These are phyloP conservation scores for Xylota segnis DNA, from an alignment of 2,888 invertebrate genomes.

Conservation along the genomic window DNA sequence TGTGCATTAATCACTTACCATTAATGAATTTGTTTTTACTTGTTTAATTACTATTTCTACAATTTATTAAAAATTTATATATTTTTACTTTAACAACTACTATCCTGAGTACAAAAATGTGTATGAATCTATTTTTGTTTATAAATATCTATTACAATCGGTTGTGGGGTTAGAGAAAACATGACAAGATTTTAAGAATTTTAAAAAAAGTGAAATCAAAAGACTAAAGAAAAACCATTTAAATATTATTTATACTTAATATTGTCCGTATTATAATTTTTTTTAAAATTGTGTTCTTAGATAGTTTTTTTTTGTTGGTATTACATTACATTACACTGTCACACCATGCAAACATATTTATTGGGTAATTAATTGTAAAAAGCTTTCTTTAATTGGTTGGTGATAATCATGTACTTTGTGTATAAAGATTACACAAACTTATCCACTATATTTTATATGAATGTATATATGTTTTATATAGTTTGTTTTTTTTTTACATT, in stretches of 20 bases:
- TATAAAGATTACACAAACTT: conserved; percentile 37
- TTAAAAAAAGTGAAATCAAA: conserved; percentile 9
- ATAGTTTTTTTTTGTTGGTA: conserved; percentile 26
- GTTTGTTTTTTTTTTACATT: conserved; percentile 14
- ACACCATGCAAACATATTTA: conserved; percentile 53
- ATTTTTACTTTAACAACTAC: conserved; percentile 57
- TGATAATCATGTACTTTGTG: conserved; percentile 25
- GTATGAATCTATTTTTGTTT: conserved; percentile 35
- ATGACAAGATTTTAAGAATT: background rate
- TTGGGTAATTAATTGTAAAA: conserved; percentile 44
- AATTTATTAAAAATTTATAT: conserved; percentile 31
- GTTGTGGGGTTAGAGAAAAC: conserved; percentile 8
- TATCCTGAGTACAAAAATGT: conserved; percentile 74
- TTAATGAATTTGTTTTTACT: background rate
- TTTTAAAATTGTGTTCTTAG: conserved; percentile 41
- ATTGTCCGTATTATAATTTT: conserved; percentile 67
- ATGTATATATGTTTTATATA: conserved; percentile 32
- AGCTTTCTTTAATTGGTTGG: conserved; percentile 44
- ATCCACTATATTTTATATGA: conserved; percentile 15
- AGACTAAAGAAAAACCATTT: conserved; percentile 4
- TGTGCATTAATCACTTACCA: background rate
- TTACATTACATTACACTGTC: conserved; percentile 37
- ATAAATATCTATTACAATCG: conserved; percentile 33
- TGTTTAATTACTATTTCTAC: conserved; percentile 12
- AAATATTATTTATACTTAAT: conserved; percentile 57